phyloP scores from a whole-genome alignment of 2,888 invertebrate species.

The Periphyllus acericola region DNA sequence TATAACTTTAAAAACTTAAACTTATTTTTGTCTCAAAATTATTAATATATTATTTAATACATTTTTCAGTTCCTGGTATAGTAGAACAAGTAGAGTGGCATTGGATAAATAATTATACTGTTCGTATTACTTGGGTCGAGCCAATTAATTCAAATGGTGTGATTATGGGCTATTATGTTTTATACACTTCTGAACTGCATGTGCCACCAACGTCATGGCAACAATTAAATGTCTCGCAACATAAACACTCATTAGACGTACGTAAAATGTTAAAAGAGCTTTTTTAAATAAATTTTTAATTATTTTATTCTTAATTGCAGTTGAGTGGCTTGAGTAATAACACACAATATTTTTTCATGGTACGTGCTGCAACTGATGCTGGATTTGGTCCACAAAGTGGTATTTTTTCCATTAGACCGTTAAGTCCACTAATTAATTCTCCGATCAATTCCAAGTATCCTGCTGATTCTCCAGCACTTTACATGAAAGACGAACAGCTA shows the following conservation, averaged over 20 bases:
- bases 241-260: conserved; percentile 45
- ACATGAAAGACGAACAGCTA: conserved; percentile 44
- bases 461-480: conserved; percentile 61
- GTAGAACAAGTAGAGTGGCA: conserved; percentile 49
- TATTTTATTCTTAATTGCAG: conserved; percentile 59
- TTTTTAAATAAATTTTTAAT: background rate
- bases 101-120: conserved; percentile 42
- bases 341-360: conserved; percentile 69
- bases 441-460: conserved; percentile 66
- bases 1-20: conserved; percentile 50
- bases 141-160: conserved; percentile 45
- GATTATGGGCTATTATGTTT: conserved; percentile 48
- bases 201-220: conserved; percentile 44
- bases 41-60: background rate
- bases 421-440: conserved; percentile 63
- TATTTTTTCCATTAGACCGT: conserved; percentile 64
- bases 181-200: conserved; percentile 38
- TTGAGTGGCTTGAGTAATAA: conserved; percentile 68
- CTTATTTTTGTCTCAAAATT: background rate
- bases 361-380: conserved; percentile 70
- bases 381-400: conserved; percentile 69
- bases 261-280: background rate
- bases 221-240: conserved; percentile 43
- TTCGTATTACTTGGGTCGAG: conserved; percentile 51
- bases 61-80: conserved; percentile 48